phyloP scores from a whole-genome alignment of 2,113 vertebrate genomes.

The Illadopsis cleaveri region DNA sequence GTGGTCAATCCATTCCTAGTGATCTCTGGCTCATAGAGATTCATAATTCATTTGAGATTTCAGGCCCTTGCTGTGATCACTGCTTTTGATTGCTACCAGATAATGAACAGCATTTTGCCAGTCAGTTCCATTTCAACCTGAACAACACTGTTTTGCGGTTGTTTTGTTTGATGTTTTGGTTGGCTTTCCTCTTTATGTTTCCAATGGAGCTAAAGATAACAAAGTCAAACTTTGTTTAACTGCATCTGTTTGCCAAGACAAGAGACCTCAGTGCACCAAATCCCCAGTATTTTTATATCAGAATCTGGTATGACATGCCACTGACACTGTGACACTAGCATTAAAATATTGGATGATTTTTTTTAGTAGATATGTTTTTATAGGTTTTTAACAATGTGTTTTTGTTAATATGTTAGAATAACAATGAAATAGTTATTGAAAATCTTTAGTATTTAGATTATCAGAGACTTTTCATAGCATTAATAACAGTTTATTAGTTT shows the following conservation, averaged over 20 bases:
- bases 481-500: neutral
- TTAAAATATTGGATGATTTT: neutral
- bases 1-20: neutral
- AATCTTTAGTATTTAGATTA: neutral
- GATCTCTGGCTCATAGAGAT: neutral
- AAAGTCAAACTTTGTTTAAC: neutral
- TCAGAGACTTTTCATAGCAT: neutral
- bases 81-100: neutral
- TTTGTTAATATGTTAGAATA: neutral
- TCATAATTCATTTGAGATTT: neutral
- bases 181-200: neutral
- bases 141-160: neutral
- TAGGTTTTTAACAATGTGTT: neutral
- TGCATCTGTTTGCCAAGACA: conserved; percentile 35
- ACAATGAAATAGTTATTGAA: neutral
- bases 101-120: conserved; percentile 9
- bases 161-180: neutral
- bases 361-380: neutral
- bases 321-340: neutral
- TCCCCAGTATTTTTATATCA: neutral
- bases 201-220: conserved; percentile 13
- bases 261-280: neutral
- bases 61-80: neutral
- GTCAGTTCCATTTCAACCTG: conserved; percentile 17
- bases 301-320: neutral